These are phyloP conservation scores for Dicranocentrus wangi DNA, from an alignment of 2,888 invertebrate genomes.

Conservation along the genomic window DNA sequence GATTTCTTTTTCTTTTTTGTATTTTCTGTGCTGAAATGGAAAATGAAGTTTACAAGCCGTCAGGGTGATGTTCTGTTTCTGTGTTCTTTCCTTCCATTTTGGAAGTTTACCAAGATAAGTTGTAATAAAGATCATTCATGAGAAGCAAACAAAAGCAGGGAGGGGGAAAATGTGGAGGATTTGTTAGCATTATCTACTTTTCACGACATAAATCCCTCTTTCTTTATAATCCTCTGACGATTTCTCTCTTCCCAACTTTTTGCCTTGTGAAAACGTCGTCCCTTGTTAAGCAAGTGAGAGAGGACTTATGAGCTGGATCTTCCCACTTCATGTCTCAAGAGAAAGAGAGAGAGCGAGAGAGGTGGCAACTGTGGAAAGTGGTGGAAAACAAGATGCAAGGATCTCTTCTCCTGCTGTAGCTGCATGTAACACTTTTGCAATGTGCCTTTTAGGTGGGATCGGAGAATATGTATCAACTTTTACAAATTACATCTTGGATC, in stretches of 20 bases:
- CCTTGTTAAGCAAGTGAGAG: constrained; percentile 37
- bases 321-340: constrained; percentile 50
- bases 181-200: constrained; percentile 60
- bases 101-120: constrained; percentile 56
- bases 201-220: constrained; percentile 59
- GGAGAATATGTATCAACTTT: no score
- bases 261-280: constrained; percentile 39
- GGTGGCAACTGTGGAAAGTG: no score
- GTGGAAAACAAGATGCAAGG: no score
- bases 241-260: constrained; percentile 19
- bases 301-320: constrained; percentile 48
- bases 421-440: no score
- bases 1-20: no score
- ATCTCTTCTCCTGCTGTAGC: no score
- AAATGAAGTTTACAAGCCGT: neutral
- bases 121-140: constrained; percentile 43
- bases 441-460: no score
- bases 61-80: neutral
- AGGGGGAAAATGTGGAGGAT: constrained; percentile 33
- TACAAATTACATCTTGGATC: no score
- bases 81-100: constrained; percentile 14
- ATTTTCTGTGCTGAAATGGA: no score
- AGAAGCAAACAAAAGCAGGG: constrained; percentile 36
- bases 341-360: constrained; percentile 1
- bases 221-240: constrained; percentile 49